Evolutionary conservation across 2,113 vertebrate species (phyloP).

Genomic region (Sprattus sprattus): DNA sequence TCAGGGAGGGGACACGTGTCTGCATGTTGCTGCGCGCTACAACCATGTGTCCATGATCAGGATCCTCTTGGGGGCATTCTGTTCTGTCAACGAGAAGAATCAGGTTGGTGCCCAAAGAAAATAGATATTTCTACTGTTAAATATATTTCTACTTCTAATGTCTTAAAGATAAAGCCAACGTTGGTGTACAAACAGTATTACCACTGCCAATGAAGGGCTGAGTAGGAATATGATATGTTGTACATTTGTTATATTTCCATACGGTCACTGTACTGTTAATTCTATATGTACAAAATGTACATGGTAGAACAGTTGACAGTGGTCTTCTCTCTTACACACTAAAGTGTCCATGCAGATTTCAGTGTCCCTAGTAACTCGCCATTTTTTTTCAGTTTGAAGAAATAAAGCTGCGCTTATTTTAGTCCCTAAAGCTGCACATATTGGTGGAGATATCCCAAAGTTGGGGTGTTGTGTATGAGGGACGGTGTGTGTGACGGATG

Average conservation of each 20-base stretch:
- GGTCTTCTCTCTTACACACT: not conserved
- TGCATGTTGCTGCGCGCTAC: slow-evolving; percentile 92
- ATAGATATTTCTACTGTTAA: not conserved
- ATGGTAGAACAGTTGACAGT: not conserved
- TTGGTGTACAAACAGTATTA: not conserved
- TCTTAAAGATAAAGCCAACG: not conserved
- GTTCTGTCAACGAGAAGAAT: slow-evolving; percentile 93
- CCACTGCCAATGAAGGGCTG: not conserved
- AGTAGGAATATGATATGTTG: not conserved
- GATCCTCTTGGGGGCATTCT: slow-evolving; percentile 91
- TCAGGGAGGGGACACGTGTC: slow-evolving; percentile 90
- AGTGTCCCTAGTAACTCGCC: not conserved
- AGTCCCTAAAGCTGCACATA: not conserved
- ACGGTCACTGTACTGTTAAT: not conserved
- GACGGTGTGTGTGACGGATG: not conserved
- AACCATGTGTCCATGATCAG: slow-evolving; percentile 89
- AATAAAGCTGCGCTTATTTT: no score
- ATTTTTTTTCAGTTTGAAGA: not conserved
- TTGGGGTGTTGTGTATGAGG: not conserved
- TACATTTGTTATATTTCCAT: not conserved
- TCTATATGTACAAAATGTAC: not conserved
- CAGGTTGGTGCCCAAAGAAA: slow-evolving; percentile 76
- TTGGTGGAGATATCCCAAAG: not conserved
- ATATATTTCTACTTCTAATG: not conserved
- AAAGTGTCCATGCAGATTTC: not conserved